phyloP scores from a whole-genome alignment of 2,113 vertebrate species.

The Silurus glanis region DNA sequence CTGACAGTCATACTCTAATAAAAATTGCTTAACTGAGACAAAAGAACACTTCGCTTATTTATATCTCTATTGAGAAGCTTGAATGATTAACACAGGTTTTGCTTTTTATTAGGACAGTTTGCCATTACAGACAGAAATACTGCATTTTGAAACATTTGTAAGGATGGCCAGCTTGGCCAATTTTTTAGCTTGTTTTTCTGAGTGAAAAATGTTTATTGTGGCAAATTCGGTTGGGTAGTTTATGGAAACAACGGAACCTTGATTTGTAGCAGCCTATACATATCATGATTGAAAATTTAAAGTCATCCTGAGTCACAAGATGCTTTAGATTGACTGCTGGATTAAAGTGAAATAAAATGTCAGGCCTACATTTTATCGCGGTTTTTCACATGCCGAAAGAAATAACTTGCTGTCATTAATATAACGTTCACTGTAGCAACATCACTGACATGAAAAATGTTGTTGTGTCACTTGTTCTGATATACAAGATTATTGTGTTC shows the following conservation, averaged over 20 bases:
- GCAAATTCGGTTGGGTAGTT: not conserved
- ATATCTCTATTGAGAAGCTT: conserved; percentile 36
- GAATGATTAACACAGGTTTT: conserved; percentile 30
- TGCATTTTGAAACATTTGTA: not conserved
- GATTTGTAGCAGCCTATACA: not conserved
- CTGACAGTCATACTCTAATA: conserved; percentile 46
- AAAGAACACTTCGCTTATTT: conserved; percentile 48
- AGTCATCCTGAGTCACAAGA: not conserved
- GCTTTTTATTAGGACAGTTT: conserved; percentile 32
- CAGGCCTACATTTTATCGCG: not conserved
- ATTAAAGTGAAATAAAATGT: not conserved
- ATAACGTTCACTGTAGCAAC: not conserved
- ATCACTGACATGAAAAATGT: not conserved
- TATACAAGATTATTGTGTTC: not conserved
- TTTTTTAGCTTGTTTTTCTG: not conserved
- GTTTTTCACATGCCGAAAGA: no score
- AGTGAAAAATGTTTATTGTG: not conserved
- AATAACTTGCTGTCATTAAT: not conserved
- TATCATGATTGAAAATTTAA: not conserved
- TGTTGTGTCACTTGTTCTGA: not conserved
- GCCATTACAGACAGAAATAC: not conserved
- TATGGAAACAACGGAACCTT: not conserved
- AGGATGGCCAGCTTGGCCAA: not conserved
- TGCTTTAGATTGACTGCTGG: not conserved
- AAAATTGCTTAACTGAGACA: conserved; percentile 45